A percentile compares a stretch with the other conserved stretches of the same genome.
Conservation (phyloP, 2,888 invertebrate genomes). For the Chirona hameri region DNA sequence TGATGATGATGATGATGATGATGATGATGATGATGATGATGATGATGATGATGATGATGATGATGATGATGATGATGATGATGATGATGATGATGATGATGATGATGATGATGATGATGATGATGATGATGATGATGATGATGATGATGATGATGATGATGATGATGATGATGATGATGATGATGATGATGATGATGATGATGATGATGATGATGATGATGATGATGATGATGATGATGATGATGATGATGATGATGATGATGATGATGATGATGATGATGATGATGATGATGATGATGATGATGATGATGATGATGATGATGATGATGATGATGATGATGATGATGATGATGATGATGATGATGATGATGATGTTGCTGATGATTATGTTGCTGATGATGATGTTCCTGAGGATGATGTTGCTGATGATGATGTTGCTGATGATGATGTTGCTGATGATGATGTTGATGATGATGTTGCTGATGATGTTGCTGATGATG, state of each 20-base stretch:
- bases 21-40: conserved; percentile 22
- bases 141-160: conserved; percentile 22
- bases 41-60: conserved; percentile 22
- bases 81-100: conserved; percentile 22
- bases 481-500: too few relatives aligned
- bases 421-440: too few relatives aligned
- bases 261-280: conserved; percentile 22
- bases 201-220: conserved; percentile 22
- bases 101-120: neutral
- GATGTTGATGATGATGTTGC: too few relatives aligned
- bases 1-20: too few relatives aligned
- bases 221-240: conserved; percentile 22
- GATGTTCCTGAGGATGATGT: too few relatives aligned
- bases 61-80: conserved; percentile 22
- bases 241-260: conserved; percentile 22
- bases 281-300: neutral
- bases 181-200: conserved; percentile 10
- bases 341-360: neutral
- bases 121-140: conserved; percentile 22
- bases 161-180: conserved; percentile 22
- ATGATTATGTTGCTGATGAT: too few relatives aligned
- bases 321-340: conserved; percentile 3
- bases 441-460: too few relatives aligned
- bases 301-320: conserved; percentile 22
- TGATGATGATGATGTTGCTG: too few relatives aligned